phyloP scores from a whole-genome alignment of 2,113 vertebrate genomes.

The Uria lomvia region DNA sequence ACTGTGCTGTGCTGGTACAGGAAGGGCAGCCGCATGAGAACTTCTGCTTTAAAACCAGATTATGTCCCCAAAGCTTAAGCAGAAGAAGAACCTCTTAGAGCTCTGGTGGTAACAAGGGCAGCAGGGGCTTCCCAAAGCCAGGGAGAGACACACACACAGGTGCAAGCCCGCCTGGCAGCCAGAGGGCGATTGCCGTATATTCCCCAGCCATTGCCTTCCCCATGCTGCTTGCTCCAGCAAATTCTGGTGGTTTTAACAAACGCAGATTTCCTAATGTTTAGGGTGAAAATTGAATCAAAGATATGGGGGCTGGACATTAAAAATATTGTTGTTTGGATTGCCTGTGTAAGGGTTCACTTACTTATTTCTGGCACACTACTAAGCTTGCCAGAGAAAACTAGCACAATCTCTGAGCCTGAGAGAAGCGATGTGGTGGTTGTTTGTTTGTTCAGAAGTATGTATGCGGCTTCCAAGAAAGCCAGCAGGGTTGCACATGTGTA shows the following conservation, averaged over 20 bases:
- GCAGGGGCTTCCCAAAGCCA: background rate
- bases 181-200: background rate
- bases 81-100: background rate
- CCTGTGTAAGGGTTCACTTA: background rate
- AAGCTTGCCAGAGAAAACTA: background rate
- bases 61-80: background rate
- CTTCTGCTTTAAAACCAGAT: background rate
- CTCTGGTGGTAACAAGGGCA: background rate
- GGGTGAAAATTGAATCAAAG: background rate
- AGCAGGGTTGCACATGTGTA: background rate
- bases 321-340: background rate
- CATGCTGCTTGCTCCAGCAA: background rate
- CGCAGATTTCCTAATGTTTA: background rate
- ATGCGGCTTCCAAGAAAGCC: slow-evolving; percentile 16
- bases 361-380: background rate
- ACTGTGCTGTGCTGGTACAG: background rate
- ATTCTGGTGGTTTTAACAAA: background rate
- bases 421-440: background rate
- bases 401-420: background rate
- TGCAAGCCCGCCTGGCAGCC: accelerated
- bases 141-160: accelerated
- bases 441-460: background rate
- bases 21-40: background rate
- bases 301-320: background rate
- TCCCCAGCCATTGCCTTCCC: background rate